A percentile compares a stretch with the other conserved stretches of the same genome.
These are phyloP conservation scores for Frankliniella intonsa DNA, from an alignment of 2,888 invertebrate genomes.

Conservation along the genomic window DNA sequence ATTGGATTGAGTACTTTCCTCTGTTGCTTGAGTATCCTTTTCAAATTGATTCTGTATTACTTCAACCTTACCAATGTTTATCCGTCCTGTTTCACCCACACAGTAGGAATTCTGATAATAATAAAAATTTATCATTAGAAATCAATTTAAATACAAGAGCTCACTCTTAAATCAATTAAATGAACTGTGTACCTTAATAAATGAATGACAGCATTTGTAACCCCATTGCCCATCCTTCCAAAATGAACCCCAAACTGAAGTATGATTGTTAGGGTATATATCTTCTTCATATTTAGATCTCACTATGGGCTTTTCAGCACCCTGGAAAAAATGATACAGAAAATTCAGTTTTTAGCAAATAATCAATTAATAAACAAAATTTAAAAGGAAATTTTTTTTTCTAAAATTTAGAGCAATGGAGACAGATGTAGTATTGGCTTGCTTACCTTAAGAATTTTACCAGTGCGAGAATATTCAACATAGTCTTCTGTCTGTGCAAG, in stretches of 20 bases:
- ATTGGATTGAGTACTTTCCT: background rate
- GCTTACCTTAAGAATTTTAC: constrained; percentile 59
- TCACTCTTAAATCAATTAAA: constrained; percentile 30
- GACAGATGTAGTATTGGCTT: background rate
- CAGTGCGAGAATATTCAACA: constrained; percentile 90
- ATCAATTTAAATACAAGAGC: constrained; percentile 42
- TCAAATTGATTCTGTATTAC: background rate
- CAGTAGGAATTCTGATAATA: background rate
- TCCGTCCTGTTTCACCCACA: background rate
- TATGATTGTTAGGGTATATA: constrained; percentile 86
- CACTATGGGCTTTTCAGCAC: constrained; percentile 81
- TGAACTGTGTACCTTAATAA: constrained; percentile 59
- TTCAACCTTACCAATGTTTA: background rate
- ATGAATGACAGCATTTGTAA: constrained; percentile 90
- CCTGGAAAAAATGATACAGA: constrained; percentile 46
- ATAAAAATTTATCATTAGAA: background rate
- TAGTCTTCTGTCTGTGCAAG: constrained; percentile 95
- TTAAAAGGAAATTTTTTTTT: background rate
- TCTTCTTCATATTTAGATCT: constrained; percentile 94
- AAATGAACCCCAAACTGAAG: constrained; percentile 91
- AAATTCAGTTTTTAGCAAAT: background rate
- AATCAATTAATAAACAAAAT: constrained; percentile 9
- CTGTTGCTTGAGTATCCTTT: background rate
- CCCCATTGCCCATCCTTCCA: constrained; percentile 95
- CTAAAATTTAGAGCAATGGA: background rate